Evolutionary conservation across 2,888 invertebrate genomes (phyloP), one percentile per base, ranked within the genome.

Genomic region (Spodoptera picta): DNA sequence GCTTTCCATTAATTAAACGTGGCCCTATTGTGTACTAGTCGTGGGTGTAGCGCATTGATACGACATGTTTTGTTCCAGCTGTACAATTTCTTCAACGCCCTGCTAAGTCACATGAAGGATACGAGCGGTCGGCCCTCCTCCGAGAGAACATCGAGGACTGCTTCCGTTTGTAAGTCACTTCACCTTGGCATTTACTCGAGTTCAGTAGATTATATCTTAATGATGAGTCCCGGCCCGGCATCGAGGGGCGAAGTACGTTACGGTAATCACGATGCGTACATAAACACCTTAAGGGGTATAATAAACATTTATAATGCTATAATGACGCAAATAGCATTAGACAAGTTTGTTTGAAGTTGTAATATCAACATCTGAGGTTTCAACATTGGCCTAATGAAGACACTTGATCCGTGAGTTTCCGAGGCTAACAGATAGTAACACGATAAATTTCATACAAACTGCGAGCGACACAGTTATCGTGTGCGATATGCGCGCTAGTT

Each of bases 41-140:
- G 49, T 64, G 36, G 46, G 53, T 24, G 50, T 60, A 27, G 50
- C 31, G 43, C 10, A 51, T 64, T 60, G 47, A 67, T 69, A 56
- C 49, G 47, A 48, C 46, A 44, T 36, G 65, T 83, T 85, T 83
- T 86, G 81, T 96, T 96, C 53, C 95, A 98, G 98, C 92, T 98
- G 56, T 98, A 98, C 95, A 98, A 98, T 92, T 98, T 98, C 94
- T 98, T 98, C 96, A 98, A 98, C 92, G 98, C 98, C 74, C 96
- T 98, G 79, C 95, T 99, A 80, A 97, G 96, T 80, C 98, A 98
- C 90, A 97, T 98, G 96, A 96, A 97, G 65, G 96, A 96, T 78
- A 95, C 95, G 24, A 95, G 94, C 73, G 95, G 95, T 75, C 92
- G 95, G 10, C 93, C 95, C 60, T 95, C 95, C 83, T 95, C 96